Evolutionary conservation across 2,797 vertebrate genomes (phyloP).

Genomic region (Clarias pachynema): DNA sequence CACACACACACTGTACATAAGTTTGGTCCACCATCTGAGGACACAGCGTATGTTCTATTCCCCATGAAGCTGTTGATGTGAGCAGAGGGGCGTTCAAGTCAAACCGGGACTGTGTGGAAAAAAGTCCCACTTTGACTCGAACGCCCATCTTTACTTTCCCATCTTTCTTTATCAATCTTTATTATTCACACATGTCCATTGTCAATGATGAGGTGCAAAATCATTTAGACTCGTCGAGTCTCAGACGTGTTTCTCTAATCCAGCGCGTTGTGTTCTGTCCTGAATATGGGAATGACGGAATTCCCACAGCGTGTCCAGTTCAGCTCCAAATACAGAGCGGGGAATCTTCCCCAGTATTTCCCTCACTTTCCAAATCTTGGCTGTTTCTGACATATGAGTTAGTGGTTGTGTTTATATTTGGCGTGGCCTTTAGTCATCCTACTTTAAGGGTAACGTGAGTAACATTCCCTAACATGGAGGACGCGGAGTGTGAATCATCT

Average conservation of each 20-base stretch:
- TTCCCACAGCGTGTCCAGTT: background rate
- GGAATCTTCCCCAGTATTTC: slow-evolving; percentile 29
- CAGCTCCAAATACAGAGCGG: background rate
- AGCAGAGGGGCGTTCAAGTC: too few relatives aligned
- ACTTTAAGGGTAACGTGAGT: slow-evolving; percentile 8
- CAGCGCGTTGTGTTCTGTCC: too few relatives aligned
- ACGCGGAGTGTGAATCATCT: background rate
- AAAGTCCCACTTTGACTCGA: too few relatives aligned
- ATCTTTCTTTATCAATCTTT: too few relatives aligned
- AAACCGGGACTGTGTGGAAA: too few relatives aligned
- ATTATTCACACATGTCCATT: too few relatives aligned
- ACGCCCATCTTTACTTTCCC: too few relatives aligned
- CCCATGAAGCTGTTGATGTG: background rate
- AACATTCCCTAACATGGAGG: slow-evolving; percentile 10
- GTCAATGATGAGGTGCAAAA: background rate
- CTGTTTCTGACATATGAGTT: background rate
- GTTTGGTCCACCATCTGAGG: background rate
- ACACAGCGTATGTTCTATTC: background rate
- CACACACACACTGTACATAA: background rate
- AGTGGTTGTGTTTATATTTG: slow-evolving; percentile 23
- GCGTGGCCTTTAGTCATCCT: slow-evolving; percentile 6
- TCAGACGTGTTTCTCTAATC: background rate
- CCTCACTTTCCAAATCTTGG: slow-evolving; percentile 2
- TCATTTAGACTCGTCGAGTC: too few relatives aligned
- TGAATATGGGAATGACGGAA: background rate